phyloP scores from a whole-genome alignment of 2,113 vertebrate species.

The Ovis aries region ARS-UI_Ramb_v3.0 NC_056070.1:49142501-49143000 shows the following conservation, averaged over 20 bases:
- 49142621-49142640: not conserved
- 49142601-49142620: not conserved
- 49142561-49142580: not conserved
- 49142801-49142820: not conserved
- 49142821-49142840: accelerated
- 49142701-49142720: not conserved
- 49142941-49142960: not conserved
- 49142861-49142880: not conserved
- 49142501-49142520: not conserved
- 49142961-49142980: not conserved
- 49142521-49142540: not conserved
- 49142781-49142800: not conserved
- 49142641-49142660: not conserved
- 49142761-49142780: not conserved
- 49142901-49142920: not conserved
- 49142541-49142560: not conserved
- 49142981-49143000: not conserved
- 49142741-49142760: not conserved
- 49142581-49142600: not conserved
- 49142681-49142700: not conserved
- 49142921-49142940: not conserved
- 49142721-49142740: not conserved
- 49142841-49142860: not conserved
- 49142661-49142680: not conserved
- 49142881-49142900: not conserved